Percentiles rank a stretch among this genome's conserved stretches.
These are phyloP conservation scores for Sturmia bella DNA, from an alignment of 2,888 invertebrate genomes.

Conservation along the genomic window DNA sequence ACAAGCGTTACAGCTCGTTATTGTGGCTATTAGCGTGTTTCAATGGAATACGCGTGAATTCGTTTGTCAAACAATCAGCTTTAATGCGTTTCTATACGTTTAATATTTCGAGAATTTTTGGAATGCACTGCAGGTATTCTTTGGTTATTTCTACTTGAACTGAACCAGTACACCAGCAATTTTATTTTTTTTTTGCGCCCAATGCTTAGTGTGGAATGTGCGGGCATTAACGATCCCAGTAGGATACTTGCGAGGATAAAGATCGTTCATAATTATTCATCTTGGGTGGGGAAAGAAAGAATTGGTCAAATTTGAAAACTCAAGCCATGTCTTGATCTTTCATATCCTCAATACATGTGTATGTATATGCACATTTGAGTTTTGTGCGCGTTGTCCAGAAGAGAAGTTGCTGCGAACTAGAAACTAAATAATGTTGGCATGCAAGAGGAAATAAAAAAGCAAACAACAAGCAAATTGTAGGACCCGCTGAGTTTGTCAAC, in stretches of 20 bases:
- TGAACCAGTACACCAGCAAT: conserved; percentile 16
- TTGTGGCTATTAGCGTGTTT: conserved; percentile 80
- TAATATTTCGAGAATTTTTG: conserved; percentile 74
- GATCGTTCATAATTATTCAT: conserved; percentile 81
- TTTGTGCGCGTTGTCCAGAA: conserved; percentile 36
- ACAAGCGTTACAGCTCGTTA: conserved; percentile 71
- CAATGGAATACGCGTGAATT: conserved; percentile 80
- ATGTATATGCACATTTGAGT: conserved; percentile 3
- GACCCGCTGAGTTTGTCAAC: conserved; percentile 80
- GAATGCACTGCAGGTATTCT: conserved; percentile 78
- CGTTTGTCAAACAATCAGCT: conserved; percentile 70
- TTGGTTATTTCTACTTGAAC: conserved; percentile 59
- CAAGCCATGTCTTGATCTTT: conserved; percentile 24
- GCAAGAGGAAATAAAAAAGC: conserved; percentile 40
- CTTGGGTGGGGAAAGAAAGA: conserved; percentile 78
- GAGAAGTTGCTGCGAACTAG: conserved; percentile 40
- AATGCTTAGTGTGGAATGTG: conserved; percentile 72
- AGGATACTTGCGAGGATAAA: conserved; percentile 79
- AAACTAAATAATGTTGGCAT: conserved; percentile 32
- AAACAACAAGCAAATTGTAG: conserved; percentile 40
- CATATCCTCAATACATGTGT: conserved; percentile 3
- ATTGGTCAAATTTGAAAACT: conserved; percentile 36
- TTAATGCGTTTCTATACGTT: conserved; percentile 54
- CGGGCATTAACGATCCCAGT: conserved; percentile 80
- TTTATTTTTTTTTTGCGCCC: conserved; percentile 9